Evolutionary conservation across 64 coral and sea anemone genomes (phyloP).

Genomic region (Stichodactyla mertensii): DNA sequence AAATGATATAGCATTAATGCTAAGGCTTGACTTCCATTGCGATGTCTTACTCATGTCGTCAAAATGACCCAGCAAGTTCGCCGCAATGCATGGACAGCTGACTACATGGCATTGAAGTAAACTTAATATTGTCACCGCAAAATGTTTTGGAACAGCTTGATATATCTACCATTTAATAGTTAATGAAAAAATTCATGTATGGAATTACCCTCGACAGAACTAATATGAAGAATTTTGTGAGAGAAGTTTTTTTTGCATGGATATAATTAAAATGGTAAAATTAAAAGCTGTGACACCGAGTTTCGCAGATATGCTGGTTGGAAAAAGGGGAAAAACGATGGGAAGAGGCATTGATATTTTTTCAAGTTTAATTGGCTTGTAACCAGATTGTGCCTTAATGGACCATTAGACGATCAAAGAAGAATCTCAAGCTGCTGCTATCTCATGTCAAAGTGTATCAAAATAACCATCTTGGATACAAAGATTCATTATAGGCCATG

Average conservation of each 20-base stretch:
- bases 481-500: no score
- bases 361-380: not conserved
- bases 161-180: not conserved
- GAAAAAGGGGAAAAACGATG: not conserved
- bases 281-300: no score
- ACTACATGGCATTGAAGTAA: not conserved
- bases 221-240: not conserved
- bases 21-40: not conserved
- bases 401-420: not conserved
- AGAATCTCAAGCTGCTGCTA: not conserved
- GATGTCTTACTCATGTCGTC: not conserved
- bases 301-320: no score
- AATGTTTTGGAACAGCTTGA: slow-evolving; percentile 6
- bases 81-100: not conserved
- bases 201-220: not conserved
- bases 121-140: not conserved
- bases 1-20: not conserved
- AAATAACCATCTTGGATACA: not conserved
- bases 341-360: not conserved
- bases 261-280: no score
- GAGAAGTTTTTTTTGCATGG: not conserved
- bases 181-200: not conserved
- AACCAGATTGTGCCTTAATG: not conserved
- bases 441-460: not conserved
- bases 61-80: not conserved